Percentiles rank a stretch among this genome's conserved stretches.
phyloP scores from a whole-genome alignment of 64 coral and sea anemone species.

The Montipora cactus region DNA sequence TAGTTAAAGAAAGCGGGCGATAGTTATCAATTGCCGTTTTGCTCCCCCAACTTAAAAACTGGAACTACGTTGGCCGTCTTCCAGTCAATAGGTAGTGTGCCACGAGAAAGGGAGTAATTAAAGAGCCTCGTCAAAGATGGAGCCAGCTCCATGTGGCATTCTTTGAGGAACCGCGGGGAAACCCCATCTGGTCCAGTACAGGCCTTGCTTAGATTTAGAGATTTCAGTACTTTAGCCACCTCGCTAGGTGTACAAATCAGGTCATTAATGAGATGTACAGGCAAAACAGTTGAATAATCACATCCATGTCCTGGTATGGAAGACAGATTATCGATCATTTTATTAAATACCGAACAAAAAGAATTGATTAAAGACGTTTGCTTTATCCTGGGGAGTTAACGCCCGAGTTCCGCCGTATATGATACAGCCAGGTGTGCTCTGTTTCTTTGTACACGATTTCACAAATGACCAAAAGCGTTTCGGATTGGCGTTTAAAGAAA shows the following conservation, averaged over 20 bases:
- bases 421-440: not conserved
- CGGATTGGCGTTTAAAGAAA: not conserved
- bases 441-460: too few species aligned
- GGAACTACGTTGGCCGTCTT: not conserved
- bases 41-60: not conserved
- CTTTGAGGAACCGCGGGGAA: not conserved
- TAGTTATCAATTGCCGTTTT: not conserved
- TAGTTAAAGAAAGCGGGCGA: not conserved
- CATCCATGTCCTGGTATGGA: not conserved
- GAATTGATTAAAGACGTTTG: not conserved
- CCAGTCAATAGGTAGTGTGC: not conserved
- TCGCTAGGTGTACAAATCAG: not conserved
- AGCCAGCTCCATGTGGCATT: not conserved
- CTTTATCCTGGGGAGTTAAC: too few species aligned
- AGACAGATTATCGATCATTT: not conserved
- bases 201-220: not conserved
- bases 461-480: not conserved
- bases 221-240: not conserved
- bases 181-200: not conserved
- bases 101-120: too few species aligned
- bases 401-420: too few species aligned
- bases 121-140: too few species aligned
- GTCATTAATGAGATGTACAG: not conserved
- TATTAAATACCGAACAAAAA: not conserved
- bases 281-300: not conserved